Percentiles rank a stretch among this genome's conserved stretches.
phyloP scores from a whole-genome alignment of 2,113 vertebrate genomes.

The Ptychochromis oligacanthus region DNA sequence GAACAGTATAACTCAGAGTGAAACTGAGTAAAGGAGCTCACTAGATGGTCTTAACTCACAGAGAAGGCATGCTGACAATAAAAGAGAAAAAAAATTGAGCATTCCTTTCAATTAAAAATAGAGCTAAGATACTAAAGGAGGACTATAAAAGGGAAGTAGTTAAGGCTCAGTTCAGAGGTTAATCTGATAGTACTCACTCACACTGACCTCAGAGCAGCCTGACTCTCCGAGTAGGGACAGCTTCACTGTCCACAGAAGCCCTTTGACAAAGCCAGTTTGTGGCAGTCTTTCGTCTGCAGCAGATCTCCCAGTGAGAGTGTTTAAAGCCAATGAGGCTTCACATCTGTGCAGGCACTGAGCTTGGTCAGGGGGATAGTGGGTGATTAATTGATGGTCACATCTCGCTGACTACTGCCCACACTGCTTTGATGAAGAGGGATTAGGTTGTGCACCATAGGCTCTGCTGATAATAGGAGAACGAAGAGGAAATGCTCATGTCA shows the following conservation, averaged over 20 bases:
- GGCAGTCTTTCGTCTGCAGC: conserved; percentile 60
- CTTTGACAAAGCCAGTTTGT: conserved; percentile 67
- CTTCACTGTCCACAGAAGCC: conserved; percentile 56
- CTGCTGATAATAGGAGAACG: conserved; percentile 80
- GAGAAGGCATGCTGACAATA: conserved; percentile 23
- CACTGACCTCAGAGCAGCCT: conserved; percentile 49
- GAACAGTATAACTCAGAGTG: conserved; percentile 40
- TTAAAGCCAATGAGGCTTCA: conserved; percentile 74
- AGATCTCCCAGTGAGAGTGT: conserved; percentile 72
- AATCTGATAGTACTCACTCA: conserved; percentile 65
- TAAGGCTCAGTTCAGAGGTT: conserved; percentile 65
- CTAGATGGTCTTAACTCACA: conserved; percentile 43
- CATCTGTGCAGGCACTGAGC: conserved; percentile 72
- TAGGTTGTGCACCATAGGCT: conserved; percentile 78
- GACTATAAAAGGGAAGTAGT: conserved; percentile 65
- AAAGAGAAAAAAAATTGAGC: conserved; percentile 27
- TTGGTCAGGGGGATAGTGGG: conserved; percentile 70
- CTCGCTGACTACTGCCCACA: conserved; percentile 79
- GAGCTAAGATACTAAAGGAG: conserved; percentile 48
- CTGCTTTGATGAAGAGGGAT: conserved; percentile 86
- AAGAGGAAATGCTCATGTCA: conserved; percentile 78
- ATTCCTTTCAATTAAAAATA: conserved; percentile 68
- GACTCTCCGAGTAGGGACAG: conserved; percentile 54
- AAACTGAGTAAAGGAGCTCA: conserved; percentile 70
- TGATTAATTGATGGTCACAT: conserved; percentile 84